phyloP scores from a whole-genome alignment of 1,140 invertebrate genomes.

The Asobara japonica region DNA sequence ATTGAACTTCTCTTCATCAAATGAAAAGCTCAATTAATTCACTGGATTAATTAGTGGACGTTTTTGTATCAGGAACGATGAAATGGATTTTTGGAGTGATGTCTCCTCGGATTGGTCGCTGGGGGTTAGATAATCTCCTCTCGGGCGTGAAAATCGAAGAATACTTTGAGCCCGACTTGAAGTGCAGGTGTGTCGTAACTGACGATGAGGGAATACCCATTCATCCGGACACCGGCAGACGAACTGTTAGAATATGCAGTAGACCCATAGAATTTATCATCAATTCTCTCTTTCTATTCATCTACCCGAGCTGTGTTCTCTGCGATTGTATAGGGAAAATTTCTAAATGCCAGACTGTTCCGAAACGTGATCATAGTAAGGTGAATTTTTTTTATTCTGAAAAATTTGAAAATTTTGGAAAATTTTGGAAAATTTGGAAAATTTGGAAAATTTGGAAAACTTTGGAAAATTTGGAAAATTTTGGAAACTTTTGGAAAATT shows the following conservation, averaged over 20 bases:
- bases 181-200: conserved; percentile 18
- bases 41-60: neutral
- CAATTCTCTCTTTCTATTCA: conserved; percentile 39
- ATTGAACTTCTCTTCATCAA: too few species aligned
- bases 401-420: too few species aligned
- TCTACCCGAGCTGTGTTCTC: conserved; percentile 11
- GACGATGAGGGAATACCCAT: conserved; percentile 33
- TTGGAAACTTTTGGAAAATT: too few species aligned
- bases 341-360: neutral
- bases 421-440: too few species aligned
- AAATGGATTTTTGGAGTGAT: conserved; percentile 43
- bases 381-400: neutral
- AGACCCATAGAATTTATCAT: conserved; percentile 40
- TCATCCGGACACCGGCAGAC: conserved; percentile 38
- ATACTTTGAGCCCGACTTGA: neutral
- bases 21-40: neutral
- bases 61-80: conserved; percentile 27
- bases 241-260: conserved; percentile 38
- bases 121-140: conserved; percentile 39
- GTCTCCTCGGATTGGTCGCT: conserved; percentile 35
- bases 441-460: too few species aligned
- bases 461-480: too few species aligned
- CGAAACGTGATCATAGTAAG: neutral
- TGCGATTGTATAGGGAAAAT: neutral
- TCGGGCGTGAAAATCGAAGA: neutral